These are phyloP conservation scores for Carpatolechia fugitivella DNA, from an alignment of 2,888 invertebrate genomes.

Conservation along the genomic window DNA sequence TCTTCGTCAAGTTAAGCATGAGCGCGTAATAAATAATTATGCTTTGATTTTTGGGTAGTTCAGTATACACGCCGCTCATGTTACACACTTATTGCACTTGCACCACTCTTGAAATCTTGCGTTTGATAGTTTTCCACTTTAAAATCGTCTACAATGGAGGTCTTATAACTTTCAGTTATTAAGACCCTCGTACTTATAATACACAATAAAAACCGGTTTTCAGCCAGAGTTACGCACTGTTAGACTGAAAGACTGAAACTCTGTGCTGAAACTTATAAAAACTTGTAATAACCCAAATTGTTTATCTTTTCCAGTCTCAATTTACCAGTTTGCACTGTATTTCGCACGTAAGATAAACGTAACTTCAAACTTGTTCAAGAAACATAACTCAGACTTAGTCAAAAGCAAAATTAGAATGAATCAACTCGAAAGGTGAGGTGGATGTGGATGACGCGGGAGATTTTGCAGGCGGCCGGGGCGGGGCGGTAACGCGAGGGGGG, in stretches of 20 bases:
- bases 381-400: neutral
- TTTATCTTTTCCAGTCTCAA: neutral
- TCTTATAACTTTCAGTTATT: conserved; percentile 45
- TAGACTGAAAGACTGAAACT: neutral
- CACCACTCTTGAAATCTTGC: neutral
- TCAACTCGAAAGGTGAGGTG: neutral
- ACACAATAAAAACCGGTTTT: conserved; percentile 23
- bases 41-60: conserved; percentile 43
- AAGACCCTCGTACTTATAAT: conserved; percentile 45
- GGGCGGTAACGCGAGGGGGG: too few species aligned
- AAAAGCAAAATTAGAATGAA: neutral
- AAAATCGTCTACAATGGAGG: conserved; percentile 34
- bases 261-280: neutral
- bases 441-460: neutral
- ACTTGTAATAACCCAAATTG: neutral
- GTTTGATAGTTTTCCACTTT: neutral
- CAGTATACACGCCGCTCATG: conserved; percentile 59
- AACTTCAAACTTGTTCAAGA: neutral
- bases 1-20: conserved; percentile 36
- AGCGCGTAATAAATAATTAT: conserved; percentile 41
- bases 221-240: conserved; percentile 12
- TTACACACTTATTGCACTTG: conserved; percentile 36
- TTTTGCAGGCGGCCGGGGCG: neutral
- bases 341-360: neutral
- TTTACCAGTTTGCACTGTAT: neutral